These are phyloP conservation scores for Pelusios castaneus DNA, from an alignment of 2,113 vertebrate species.

Conservation along the genomic window DNA sequence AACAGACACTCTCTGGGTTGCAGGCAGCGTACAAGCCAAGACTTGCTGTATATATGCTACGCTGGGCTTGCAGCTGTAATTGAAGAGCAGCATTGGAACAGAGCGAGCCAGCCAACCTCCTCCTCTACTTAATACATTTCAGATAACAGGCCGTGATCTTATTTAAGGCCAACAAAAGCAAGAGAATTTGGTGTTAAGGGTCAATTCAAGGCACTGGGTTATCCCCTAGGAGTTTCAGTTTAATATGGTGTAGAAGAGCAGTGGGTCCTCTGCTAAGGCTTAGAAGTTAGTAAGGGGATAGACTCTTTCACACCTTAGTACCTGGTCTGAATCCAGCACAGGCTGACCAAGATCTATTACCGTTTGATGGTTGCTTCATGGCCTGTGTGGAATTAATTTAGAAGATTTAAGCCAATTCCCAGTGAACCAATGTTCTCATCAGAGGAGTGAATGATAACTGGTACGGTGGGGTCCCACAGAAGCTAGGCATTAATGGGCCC, in stretches of 20 bases:
- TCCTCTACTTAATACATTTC: background rate
- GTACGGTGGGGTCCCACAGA: background rate
- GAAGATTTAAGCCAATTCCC: background rate
- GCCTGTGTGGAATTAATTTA: rapidly evolving
- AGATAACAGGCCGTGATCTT: background rate
- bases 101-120: background rate
- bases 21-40: constrained; percentile 48
- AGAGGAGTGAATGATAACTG: background rate
- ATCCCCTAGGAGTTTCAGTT: background rate
- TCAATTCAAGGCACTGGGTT: background rate
- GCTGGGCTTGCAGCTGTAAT: constrained; percentile 31
- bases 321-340: background rate
- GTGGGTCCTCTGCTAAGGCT: background rate
- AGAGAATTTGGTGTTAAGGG: background rate
- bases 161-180: background rate
- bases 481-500: background rate
- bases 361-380: rapidly evolving
- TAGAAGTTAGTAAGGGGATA: background rate
- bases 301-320: rapidly evolving
- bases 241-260: background rate
- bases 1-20: background rate
- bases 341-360: background rate
- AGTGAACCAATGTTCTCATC: background rate
- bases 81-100: constrained; percentile 32
- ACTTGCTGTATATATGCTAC: constrained; percentile 45